These are phyloP conservation scores for Thrips palmi DNA, from an alignment of 1,140 invertebrate genomes.

Conservation along the genomic window DNA sequence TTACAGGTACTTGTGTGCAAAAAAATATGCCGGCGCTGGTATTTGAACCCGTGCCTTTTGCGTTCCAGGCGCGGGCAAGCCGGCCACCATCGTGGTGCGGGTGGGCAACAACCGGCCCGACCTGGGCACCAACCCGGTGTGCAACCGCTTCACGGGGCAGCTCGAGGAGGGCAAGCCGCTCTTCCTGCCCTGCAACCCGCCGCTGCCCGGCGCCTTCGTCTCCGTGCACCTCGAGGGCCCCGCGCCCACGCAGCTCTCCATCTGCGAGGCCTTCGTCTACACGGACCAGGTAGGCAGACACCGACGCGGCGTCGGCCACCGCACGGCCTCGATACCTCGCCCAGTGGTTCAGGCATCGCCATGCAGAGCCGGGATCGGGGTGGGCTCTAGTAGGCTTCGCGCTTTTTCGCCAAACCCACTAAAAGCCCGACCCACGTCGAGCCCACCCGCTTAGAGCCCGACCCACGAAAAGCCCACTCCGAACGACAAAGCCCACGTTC, in stretches of 20 bases:
- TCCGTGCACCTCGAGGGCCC: constrained; percentile 69
- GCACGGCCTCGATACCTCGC: constrained; percentile 78
- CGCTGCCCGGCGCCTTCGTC: constrained; percentile 88
- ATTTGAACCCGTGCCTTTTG: too few species aligned
- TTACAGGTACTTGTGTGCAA: too few species aligned
- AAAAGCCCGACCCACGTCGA: too few species aligned
- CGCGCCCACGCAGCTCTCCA: constrained; percentile 51
- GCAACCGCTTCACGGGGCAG: constrained; percentile 71
- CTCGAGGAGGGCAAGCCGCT: constrained; percentile 79
- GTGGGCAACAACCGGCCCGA: constrained; percentile 92
- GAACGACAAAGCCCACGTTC: too few species aligned
- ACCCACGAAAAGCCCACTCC: too few species aligned
- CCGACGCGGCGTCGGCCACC: constrained; percentile 83
- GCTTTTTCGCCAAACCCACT: too few species aligned
- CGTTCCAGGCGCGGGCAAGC: constrained; percentile 37
- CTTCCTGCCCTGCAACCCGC: constrained; percentile 83
- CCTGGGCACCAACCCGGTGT: constrained; percentile 79
- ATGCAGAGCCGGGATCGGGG: too few species aligned
- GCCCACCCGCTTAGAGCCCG: too few species aligned
- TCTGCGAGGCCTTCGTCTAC: constrained; percentile 91
- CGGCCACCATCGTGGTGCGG: constrained; percentile 72
- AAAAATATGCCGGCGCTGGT: too few species aligned
- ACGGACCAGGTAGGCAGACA: constrained; percentile 70
- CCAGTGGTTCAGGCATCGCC: constrained; percentile 79
- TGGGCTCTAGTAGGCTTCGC: too few species aligned